Evolutionary conservation across 92 coral and sea anemone genomes (phyloP).

Genomic region (Siderastrea siderea): DNA sequence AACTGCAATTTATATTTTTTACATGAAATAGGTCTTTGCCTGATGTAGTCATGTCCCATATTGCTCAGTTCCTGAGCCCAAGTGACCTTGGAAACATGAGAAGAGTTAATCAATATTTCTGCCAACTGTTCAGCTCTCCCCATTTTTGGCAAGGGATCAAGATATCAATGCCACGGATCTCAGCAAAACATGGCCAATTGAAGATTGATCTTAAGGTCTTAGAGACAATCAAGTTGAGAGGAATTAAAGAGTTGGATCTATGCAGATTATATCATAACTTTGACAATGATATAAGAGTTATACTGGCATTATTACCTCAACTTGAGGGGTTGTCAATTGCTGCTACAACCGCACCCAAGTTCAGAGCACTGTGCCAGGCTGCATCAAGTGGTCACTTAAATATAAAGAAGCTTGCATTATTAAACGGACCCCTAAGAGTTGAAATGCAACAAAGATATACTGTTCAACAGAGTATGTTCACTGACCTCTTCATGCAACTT

Average conservation of each 20-base stretch:
- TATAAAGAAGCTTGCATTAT: constrained; percentile 1
- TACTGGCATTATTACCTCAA: background rate
- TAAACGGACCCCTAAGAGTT: background rate
- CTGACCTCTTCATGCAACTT: background rate
- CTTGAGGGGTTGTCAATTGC: constrained; percentile 4
- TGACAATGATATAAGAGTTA: background rate
- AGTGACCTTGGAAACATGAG: constrained; percentile 7
- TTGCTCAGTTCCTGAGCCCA: constrained; percentile 8
- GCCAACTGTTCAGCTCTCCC: constrained; percentile 18
- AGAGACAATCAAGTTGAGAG: constrained; percentile 7
- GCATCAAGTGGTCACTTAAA: constrained; percentile 7
- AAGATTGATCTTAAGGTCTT: background rate
- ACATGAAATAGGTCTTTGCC: background rate
- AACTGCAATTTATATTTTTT: no score
- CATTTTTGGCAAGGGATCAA: constrained; percentile 9
- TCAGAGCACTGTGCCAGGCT: background rate
- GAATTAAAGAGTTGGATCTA: background rate
- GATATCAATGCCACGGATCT: background rate
- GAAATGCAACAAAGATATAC: no score
- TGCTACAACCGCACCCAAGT: background rate
- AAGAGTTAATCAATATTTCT: constrained; percentile 1
- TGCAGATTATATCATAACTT: no score
- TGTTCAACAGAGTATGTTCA: background rate
- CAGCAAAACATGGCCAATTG: background rate
- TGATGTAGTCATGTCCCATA: background rate